phyloP scores from a whole-genome alignment of 2,113 vertebrate genomes.

The Psophia crepitans region DNA sequence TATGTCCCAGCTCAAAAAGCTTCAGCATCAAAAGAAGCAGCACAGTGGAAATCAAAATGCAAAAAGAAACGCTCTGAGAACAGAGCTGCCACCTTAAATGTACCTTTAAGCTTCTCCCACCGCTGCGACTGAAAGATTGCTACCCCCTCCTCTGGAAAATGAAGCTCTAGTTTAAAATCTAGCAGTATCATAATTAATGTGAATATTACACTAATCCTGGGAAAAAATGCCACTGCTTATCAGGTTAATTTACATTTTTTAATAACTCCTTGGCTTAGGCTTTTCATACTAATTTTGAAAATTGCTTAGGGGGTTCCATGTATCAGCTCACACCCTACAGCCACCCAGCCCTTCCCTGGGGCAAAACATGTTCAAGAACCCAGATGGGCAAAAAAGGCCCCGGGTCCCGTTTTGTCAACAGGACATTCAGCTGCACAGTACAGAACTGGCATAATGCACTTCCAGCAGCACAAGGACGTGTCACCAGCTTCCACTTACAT shows the following conservation, averaged over 20 bases:
- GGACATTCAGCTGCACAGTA: not conserved
- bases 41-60: not conserved
- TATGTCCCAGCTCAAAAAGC: not conserved
- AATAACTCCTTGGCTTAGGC: not conserved
- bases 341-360: not conserved
- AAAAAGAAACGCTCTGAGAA: not conserved
- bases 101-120: not conserved
- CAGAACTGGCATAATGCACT: not conserved
- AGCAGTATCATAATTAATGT: not conserved
- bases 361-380: not conserved
- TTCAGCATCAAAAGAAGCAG: not conserved
- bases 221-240: not conserved
- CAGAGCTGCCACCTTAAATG: not conserved
- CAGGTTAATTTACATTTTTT: slow-evolving; percentile 19
- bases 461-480: not conserved
- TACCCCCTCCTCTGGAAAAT: not conserved
- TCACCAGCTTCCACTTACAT: not conserved
- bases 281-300: not conserved
- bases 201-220: not conserved
- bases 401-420: not conserved
- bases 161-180: not conserved
- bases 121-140: not conserved
- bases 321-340: not conserved
- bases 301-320: not conserved
- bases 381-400: not conserved